Percentiles rank a stretch among this genome's conserved stretches.
Conservation (phyloP, 2,888 invertebrate species). For the Dynastes tityus region DNA sequence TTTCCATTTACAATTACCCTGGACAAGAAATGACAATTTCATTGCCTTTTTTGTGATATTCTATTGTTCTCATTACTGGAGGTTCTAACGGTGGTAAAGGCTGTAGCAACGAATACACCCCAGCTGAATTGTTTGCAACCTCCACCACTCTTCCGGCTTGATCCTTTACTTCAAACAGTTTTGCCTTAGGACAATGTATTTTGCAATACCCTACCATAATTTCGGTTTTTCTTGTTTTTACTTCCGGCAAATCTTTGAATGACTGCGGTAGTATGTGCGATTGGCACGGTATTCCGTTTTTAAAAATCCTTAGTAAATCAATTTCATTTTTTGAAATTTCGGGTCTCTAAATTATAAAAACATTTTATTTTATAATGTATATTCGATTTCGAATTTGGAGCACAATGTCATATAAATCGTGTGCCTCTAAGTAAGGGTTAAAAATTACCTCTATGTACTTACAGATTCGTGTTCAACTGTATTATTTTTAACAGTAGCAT, state of each 20-base stretch:
- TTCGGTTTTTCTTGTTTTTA: slow-evolving; percentile 72
- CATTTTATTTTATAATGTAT: slow-evolving; percentile 41
- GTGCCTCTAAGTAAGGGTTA: not conserved
- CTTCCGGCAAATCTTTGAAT: slow-evolving; percentile 66
- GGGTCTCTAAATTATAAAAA: slow-evolving; percentile 6
- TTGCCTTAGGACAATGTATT: slow-evolving; percentile 70
- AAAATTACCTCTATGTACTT: not conserved
- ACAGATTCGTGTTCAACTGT: not conserved
- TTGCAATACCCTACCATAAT: slow-evolving; percentile 74
- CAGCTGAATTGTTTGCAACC: slow-evolving; percentile 76
- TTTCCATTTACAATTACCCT: slow-evolving; percentile 66
- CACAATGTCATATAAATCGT: not conserved
- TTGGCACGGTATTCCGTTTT: slow-evolving; percentile 75
- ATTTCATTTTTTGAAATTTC: slow-evolving; percentile 55
- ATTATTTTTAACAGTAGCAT: not conserved
- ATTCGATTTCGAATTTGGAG: not conserved
- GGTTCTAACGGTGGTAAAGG: slow-evolving; percentile 70
- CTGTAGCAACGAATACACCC: slow-evolving; percentile 74
- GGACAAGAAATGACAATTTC: slow-evolving; percentile 71
- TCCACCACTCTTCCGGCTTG: slow-evolving; percentile 73
- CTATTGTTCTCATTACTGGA: slow-evolving; percentile 67
- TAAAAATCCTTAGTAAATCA: slow-evolving; percentile 69
- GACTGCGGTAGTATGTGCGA: slow-evolving; percentile 72
- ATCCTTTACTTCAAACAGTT: slow-evolving; percentile 73
- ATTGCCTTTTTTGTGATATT: slow-evolving; percentile 68